Base-by-base conservation (phyloP, 2,797 vertebrate genomes). In the Notoglanidium macrostoma region DNA sequence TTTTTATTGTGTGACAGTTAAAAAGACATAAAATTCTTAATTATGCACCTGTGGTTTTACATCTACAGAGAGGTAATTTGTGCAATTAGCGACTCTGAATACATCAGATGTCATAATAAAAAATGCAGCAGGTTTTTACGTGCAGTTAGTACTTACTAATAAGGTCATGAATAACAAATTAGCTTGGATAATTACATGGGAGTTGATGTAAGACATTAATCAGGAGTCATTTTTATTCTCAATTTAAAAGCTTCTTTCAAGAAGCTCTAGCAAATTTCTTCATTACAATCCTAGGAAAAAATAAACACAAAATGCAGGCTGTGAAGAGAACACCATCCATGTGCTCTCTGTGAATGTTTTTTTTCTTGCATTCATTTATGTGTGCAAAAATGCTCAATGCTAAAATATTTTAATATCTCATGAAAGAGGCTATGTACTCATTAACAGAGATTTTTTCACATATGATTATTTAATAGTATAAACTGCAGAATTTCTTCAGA, bases 41-140 rank as follows among this genome's bases (percentile, higher is more conserved):
- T 49, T 19, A 29, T 51, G 44, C 3, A 11, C 17, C 15, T 59
- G 35, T 44, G 21, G 17, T 15, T 11, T 78, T 61, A 23, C 32
- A 44, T 26, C 21, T 63, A 46, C 55, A n/a, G 7, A 19, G 29
- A 21, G 51, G 29, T 55, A 19, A 63, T 63, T 80, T 61, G 21
- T 80, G 57, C 15, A 61, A 63, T 78, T 57, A 35, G 76, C 57
- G 49, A 32, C n/a, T 76, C 40, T 49, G 72, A 76, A 70, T 70
- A 12, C 44, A 72, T 44, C 21, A 26, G 72, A 78, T 61, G 35
- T 80, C 55, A 61, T 59, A 5, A 23, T 57, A 57, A 65, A 44
- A 65, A 29, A 46, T 29, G 15, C 21, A 81, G 21, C 57, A 63
- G 40, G 57, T 26, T 80, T 80, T 61, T 80, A 81, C 44, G 26